Percentiles rank a stretch among this genome's conserved stretches.
Evolutionary conservation across 1,140 invertebrate genomes (phyloP).

Genomic region (Magallana ariakensis): DNA sequence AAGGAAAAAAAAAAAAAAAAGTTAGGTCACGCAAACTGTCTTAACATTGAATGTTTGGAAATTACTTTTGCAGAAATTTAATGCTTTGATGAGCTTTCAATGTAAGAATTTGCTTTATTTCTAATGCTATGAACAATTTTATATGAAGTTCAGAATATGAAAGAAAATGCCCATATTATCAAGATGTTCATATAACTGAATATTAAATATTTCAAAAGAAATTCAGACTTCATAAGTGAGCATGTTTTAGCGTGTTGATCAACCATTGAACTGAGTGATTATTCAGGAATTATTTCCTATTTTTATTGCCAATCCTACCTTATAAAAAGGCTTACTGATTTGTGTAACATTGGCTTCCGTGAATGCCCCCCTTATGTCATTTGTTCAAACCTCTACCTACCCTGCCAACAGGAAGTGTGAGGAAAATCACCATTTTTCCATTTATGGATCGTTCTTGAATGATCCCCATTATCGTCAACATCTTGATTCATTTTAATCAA

Average conservation of each 20-base stretch:
- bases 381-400: not conserved
- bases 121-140: no score
- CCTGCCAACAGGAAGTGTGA: not conserved
- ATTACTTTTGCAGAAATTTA: no score
- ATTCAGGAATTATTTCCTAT: not conserved
- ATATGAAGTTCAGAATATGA: no score
- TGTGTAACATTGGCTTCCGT: not conserved
- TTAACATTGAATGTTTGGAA: no score
- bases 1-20: no score
- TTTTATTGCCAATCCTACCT: slow-evolving; percentile 14
- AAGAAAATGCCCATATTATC: no score
- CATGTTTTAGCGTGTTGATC: not conserved
- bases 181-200: no score
- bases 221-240: not conserved
- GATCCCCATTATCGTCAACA: not conserved
- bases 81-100: no score
- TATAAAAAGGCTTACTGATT: not conserved
- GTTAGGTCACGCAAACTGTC: no score
- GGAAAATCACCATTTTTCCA: not conserved
- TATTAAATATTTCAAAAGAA: no score
- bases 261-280: not conserved
- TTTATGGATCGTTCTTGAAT: not conserved
- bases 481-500: not conserved
- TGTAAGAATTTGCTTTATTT: no score
- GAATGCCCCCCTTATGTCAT: not conserved